These are phyloP conservation scores for Coracias cyanogaster DNA, from an alignment of 2,797 vertebrate species.

Conservation along the genomic window DNA sequence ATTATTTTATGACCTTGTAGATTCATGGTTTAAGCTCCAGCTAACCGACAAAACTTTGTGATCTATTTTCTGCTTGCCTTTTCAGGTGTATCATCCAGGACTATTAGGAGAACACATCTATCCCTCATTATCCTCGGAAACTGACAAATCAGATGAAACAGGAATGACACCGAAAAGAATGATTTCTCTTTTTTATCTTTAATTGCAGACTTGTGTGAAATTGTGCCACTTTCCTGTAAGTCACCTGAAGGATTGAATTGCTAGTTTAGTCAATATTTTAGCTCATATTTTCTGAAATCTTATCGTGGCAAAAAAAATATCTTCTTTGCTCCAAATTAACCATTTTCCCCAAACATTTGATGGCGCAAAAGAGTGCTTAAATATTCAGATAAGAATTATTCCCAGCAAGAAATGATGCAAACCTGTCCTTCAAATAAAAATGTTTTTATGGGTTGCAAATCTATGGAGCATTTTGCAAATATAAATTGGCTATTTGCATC, in stretches of 20 bases:
- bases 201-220: background rate
- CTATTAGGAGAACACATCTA: background rate
- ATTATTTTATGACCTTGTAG: background rate
- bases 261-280: background rate
- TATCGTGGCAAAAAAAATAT: background rate
- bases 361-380: background rate
- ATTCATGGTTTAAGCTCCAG: background rate
- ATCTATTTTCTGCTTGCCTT: background rate
- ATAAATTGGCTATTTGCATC: background rate
- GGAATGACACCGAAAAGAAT: background rate
- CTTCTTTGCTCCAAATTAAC: background rate
- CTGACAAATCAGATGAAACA: background rate
- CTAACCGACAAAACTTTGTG: background rate
- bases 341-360: background rate
- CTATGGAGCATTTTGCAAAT: background rate
- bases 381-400: constrained; percentile 7
- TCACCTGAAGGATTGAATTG: background rate
- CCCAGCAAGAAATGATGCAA: background rate
- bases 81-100: background rate
- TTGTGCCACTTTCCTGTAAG: background rate
- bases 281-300: background rate
- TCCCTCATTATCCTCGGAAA: background rate
- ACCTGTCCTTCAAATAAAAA: background rate
- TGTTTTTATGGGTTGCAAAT: background rate
- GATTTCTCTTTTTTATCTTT: background rate